Evolutionary conservation across 2,797 vertebrate species (phyloP).

Genomic region (Mareca strepera): DNA sequence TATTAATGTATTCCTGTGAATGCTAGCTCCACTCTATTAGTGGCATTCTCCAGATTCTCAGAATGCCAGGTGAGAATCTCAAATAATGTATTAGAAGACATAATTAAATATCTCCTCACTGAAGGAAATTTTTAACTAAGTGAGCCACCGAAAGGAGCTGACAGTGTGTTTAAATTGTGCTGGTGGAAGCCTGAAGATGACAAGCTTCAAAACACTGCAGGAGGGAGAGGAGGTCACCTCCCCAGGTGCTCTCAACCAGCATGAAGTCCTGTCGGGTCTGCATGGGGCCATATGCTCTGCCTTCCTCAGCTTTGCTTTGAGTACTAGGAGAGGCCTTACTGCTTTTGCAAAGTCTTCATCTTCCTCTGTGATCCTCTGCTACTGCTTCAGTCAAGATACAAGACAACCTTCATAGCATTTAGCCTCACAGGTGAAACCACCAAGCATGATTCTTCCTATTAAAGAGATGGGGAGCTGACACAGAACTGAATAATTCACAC

Average conservation of each 20-base stretch:
- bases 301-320: background rate
- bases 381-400: background rate
- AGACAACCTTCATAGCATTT: background rate
- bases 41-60: background rate
- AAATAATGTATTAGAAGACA: background rate
- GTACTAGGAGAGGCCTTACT: background rate
- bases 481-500: background rate
- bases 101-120: constrained; percentile 4
- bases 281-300: background rate
- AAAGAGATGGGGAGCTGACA: background rate
- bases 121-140: constrained; percentile 4
- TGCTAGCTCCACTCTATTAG: background rate
- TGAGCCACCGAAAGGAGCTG: background rate
- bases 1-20: constrained; percentile 15
- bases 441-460: background rate
- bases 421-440: background rate
- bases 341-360: background rate
- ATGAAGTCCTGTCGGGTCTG: background rate
- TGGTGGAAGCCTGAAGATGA: background rate
- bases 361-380: background rate
- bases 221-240: background rate
- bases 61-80: background rate
- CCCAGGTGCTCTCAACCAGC: background rate
- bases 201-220: background rate
- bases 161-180: background rate